Evolutionary conservation across 2,113 vertebrate genomes (phyloP), one percentile per base, ranked within the genome.

Genomic region (Cariama cristata): DNA sequence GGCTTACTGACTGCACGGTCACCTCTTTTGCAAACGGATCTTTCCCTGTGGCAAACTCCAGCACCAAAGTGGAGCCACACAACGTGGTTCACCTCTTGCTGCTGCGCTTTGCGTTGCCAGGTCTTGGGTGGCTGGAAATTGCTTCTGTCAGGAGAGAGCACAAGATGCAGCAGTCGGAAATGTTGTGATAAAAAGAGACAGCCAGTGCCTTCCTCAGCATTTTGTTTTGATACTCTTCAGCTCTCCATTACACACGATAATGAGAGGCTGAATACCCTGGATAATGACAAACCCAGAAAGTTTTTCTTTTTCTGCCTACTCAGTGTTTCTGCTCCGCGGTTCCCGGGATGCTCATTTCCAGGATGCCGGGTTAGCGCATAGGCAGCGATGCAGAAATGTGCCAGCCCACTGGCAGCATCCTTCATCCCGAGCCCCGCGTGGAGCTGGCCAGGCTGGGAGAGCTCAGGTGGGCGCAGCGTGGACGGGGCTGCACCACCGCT

Each of bases 161-260:
- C 22, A 84, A 86, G 73, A 49, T 0, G 38, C 0, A 0, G 19
- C 40, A 18, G 59, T 88, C 7, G 0, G 71, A 88, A 92, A 83
- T 62, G 53, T 77, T 94, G 83, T 91, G 91, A 91, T 77, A 94
- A 68, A 95, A 88, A 73, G 71, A 96, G 91, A 80, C 88, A 86
- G 63, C 14, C 86, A 59, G 59, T 17, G 76, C n/a, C 75, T 52
- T 94, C 59, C 72, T 64, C 83, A 26, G 19, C 38, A 55, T 84
- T 93, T 91, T 88, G 91, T 94, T 97, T 97, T 92, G 72, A 80
- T 92, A 91, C 32, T 74, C 63, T 24, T 87, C 82, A 94, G 83
- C 53, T 96, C 93, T 74, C 75, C 79, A 38, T 92, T 94, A 67
- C 91, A 77, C 75, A 59, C 0, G 2, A 66, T 49, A 86, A 67